phyloP scores from a whole-genome alignment of 2,113 vertebrate genomes.

The Scalopus aquaticus region DNA sequence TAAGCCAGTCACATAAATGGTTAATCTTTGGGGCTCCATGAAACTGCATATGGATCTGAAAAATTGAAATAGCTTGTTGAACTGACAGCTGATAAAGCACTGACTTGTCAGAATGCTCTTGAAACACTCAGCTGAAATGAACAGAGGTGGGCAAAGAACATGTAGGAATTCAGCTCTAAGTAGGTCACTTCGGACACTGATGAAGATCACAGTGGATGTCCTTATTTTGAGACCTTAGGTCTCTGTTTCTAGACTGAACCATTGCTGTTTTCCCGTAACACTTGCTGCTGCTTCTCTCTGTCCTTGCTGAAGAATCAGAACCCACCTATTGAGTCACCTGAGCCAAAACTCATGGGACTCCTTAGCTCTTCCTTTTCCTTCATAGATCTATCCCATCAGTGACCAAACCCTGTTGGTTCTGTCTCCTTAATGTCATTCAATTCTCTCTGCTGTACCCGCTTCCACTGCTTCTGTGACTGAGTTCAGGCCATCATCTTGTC shows the following conservation, averaged over 20 bases:
- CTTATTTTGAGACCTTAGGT: background rate
- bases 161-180: background rate
- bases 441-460: background rate
- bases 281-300: background rate
- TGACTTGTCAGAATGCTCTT: background rate
- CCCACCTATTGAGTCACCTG: background rate
- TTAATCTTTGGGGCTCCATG: background rate
- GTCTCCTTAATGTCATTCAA: background rate
- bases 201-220: background rate
- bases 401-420: background rate
- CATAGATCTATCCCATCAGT: background rate
- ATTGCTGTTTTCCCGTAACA: background rate
- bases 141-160: background rate
- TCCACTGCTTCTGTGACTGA: background rate
- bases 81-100: background rate
- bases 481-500: background rate
- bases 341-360: background rate
- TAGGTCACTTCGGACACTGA: background rate
- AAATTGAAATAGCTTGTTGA: background rate
- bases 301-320: background rate
- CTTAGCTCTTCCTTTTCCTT: background rate
- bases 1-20: background rate
- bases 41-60: background rate
- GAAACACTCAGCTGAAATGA: background rate
- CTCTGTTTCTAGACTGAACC: background rate